These are phyloP conservation scores for Eunapius fragilis DNA, from an alignment of 37 sponge, comb jelly and placozoan genomes.

Conservation along the genomic window DNA sequence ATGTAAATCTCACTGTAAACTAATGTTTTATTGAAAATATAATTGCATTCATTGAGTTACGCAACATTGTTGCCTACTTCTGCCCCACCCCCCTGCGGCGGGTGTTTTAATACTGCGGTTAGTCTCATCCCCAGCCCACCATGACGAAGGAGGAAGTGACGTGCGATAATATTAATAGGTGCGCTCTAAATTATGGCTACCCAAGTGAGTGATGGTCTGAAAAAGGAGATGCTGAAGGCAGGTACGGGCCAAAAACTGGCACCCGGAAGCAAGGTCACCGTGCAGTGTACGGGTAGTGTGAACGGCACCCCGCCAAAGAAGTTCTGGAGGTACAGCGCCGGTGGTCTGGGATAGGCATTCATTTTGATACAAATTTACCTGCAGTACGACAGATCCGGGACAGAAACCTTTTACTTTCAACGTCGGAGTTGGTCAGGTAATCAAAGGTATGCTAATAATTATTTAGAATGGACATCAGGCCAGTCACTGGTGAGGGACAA, in stretches of 20 bases:
- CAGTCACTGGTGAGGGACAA: too few species aligned
- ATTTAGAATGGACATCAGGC: too few species aligned
- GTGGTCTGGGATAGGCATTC: background rate
- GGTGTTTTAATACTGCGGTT: too few species aligned
- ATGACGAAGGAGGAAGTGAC: too few species aligned
- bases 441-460: slow-evolving; percentile 20
- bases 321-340: slow-evolving; percentile 76
- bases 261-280: slow-evolving; percentile 58
- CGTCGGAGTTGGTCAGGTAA: slow-evolving; percentile 82
- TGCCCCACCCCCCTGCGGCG: too few species aligned
- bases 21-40: too few species aligned
- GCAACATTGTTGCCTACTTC: too few species aligned
- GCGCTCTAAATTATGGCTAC: background rate
- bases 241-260: slow-evolving; percentile 12
- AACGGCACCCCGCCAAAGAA: slow-evolving; percentile 53
- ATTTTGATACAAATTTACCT: background rate
- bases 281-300: slow-evolving; percentile 75
- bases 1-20: too few species aligned
- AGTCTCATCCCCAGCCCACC: too few species aligned
- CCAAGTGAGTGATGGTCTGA: slow-evolving; percentile 7
- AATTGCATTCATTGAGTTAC: too few species aligned
- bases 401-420: slow-evolving; percentile 78
- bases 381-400: slow-evolving; percentile 75
- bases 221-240: slow-evolving; percentile 41
- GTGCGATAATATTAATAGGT: too few species aligned